These are phyloP conservation scores for Tigriopus californicus DNA, from an alignment of 2,888 invertebrate species.

Conservation along the genomic window DNA sequence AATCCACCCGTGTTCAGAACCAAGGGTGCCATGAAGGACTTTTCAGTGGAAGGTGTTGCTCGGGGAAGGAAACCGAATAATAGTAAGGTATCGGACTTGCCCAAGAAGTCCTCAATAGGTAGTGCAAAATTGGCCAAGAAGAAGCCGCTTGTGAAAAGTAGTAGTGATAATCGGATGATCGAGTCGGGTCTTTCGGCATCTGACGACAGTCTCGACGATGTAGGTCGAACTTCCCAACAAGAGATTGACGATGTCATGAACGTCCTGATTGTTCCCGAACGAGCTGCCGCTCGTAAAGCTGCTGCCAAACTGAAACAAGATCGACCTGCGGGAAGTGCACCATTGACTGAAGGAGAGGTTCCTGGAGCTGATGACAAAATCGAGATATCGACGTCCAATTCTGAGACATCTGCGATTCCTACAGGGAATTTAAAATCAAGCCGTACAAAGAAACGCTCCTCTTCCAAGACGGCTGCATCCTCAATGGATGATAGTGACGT, in stretches of 20 bases:
- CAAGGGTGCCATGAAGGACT: conserved; percentile 68
- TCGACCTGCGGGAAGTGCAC: not conserved
- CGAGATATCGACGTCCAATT: not conserved
- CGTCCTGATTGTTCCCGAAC: conserved; percentile 11
- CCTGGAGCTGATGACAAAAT: not conserved
- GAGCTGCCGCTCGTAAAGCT: conserved; percentile 13
- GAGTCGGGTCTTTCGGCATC: not conserved
- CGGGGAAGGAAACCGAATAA: not conserved
- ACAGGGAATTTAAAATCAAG: too few species aligned
- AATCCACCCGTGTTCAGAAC: conserved; percentile 34
- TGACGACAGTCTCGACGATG: not conserved
- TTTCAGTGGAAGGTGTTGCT: conserved; percentile 30
- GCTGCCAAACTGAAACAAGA: not conserved
- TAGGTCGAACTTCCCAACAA: not conserved
- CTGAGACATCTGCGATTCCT: too few species aligned
- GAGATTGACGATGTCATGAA: not conserved
- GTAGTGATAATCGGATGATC: too few species aligned
- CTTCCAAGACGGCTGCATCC: not conserved
- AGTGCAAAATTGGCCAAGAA: not conserved
- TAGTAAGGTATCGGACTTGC: not conserved
- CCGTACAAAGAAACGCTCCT: not conserved
- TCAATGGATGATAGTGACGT: not conserved
- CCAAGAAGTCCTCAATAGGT: not conserved
- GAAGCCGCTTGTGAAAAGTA: not conserved
- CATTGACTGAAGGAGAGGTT: not conserved